Base-by-base conservation (phyloP, 2,797 vertebrate species). In the Anguilla marmorata region DNA sequence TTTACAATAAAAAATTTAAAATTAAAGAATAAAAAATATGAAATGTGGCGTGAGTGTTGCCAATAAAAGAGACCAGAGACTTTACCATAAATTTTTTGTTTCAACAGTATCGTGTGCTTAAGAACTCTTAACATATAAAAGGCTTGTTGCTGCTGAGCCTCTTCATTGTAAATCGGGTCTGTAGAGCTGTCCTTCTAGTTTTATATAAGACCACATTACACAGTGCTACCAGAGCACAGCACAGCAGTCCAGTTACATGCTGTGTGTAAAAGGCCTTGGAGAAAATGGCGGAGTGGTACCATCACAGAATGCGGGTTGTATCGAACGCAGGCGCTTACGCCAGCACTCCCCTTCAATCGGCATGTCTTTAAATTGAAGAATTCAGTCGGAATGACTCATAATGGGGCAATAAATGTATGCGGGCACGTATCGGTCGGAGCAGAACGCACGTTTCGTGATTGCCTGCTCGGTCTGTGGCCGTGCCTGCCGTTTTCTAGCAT, bases 401-500 rank as follows among this genome's bases (percentile, higher is more conserved):
- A 50, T 8, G 54, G 0, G 7, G 4, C 52, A 45, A 2, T 85
- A 60, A 63, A 50, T 87, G 69, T 83, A 21, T 45, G 2, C 16
- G 24, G 4, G 16, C 60, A 54, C n/a, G 66, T 45, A 27, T 60
- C 37, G 0, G 16, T 54, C 48, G 37, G 37, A 14, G 45, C 58
- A 58, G 72, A 83, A 84, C 27, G 41, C 76, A 33, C 14, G 41
- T 80, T 54, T 84, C 82, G 66, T 86, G 84, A 45, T 58, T 1
- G 21, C 14, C 50, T 11, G 45, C 24, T 72, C 33, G 12, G 60
- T 74, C 58, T 5, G 45, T 21, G 72, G 52, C 48, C 63, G 85
- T 92, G 89, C 87, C 8, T 90, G 83, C 52, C 83, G 19, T 86
- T 90, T 90, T 30, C 60, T 87, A 79, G 72, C 54, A 66, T 80